Conservation (phyloP, 2,113 vertebrate genomes). For the Perccottus glenii region DNA sequence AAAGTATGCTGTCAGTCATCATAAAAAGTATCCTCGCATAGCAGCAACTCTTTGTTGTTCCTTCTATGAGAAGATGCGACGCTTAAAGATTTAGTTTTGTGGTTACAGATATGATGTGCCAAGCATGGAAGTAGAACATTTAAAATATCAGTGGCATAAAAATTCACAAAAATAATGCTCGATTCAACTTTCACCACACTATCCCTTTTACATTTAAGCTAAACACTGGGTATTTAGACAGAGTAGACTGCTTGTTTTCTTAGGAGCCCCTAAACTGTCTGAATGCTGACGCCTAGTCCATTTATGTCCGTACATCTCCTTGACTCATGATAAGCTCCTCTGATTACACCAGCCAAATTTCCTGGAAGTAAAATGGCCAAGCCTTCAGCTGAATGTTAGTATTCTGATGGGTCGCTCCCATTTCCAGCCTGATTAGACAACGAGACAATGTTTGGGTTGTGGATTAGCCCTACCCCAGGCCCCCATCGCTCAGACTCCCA, state of each 20-base stretch:
- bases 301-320: constrained; percentile 24
- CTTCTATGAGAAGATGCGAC: background rate
- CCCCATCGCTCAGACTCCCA: constrained; percentile 36
- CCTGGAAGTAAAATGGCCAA: constrained; percentile 40
- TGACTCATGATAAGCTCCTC: constrained; percentile 44
- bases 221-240: constrained; percentile 16
- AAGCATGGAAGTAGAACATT: too few species aligned
- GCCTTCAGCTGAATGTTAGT: constrained; percentile 64
- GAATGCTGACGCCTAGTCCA: constrained; percentile 23
- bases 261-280: constrained; percentile 31
- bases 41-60: background rate
- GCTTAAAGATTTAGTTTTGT: background rate
- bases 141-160: too few species aligned
- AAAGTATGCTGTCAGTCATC: constrained; percentile 13
- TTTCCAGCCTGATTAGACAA: constrained; percentile 66
- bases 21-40: background rate
- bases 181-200: background rate
- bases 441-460: constrained; percentile 67
- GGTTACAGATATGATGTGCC: background rate
- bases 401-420: constrained; percentile 54
- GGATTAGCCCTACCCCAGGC: constrained; percentile 60
- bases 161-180: background rate
- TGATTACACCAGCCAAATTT: constrained; percentile 59
- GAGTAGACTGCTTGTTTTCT: constrained; percentile 33
- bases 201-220: constrained; percentile 5